A percentile compares a stretch with the other conserved stretches of the same genome.
phyloP scores from a whole-genome alignment of 1,140 invertebrate species.

The Metaphire vulgaris region DNA sequence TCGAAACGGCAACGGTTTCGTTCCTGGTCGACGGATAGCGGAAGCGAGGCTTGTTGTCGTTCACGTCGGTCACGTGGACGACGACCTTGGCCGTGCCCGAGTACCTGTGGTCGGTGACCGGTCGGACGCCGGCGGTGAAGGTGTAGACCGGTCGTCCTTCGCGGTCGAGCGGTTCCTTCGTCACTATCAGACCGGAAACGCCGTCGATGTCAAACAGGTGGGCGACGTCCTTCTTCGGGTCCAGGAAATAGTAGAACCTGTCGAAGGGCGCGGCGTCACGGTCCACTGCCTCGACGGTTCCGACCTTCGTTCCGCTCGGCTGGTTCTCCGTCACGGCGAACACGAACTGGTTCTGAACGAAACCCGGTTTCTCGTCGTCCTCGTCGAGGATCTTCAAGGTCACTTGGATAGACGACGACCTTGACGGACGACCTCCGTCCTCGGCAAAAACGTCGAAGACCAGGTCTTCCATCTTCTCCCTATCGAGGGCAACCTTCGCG shows the following conservation, averaged over 20 bases:
- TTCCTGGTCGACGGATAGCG: constrained; percentile 22
- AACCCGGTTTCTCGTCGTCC: constrained; percentile 18
- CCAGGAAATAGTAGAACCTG: constrained; percentile 13
- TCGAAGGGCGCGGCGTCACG: constrained; percentile 15
- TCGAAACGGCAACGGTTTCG: constrained; percentile 24
- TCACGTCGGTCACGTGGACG: constrained; percentile 26
- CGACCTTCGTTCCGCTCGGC: constrained; percentile 6
- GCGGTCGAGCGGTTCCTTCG: constrained; percentile 21
- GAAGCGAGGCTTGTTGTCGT: constrained; percentile 29
- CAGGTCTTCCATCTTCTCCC: constrained; percentile 12
- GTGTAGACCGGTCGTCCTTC: constrained; percentile 14
- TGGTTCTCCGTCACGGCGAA: constrained; percentile 24
- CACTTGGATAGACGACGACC: background rate
- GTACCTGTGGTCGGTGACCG: background rate
- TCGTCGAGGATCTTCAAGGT: constrained; percentile 11
- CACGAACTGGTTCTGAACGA: constrained; percentile 12
- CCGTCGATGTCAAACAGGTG: constrained; percentile 19
- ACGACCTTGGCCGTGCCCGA: constrained; percentile 4
- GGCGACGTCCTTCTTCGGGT: background rate
- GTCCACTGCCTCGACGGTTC: constrained; percentile 11
- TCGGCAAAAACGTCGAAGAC: constrained; percentile 21
- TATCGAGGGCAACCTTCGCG: constrained; percentile 16
- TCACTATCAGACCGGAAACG: constrained; percentile 14
- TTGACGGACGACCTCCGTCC: background rate
- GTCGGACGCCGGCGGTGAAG: background rate